A percentile compares a stretch with the other conserved stretches of the same genome.
These are phyloP conservation scores for Tringa solitaria DNA, from an alignment of 2,113 vertebrate species.

Conservation along the genomic window DNA sequence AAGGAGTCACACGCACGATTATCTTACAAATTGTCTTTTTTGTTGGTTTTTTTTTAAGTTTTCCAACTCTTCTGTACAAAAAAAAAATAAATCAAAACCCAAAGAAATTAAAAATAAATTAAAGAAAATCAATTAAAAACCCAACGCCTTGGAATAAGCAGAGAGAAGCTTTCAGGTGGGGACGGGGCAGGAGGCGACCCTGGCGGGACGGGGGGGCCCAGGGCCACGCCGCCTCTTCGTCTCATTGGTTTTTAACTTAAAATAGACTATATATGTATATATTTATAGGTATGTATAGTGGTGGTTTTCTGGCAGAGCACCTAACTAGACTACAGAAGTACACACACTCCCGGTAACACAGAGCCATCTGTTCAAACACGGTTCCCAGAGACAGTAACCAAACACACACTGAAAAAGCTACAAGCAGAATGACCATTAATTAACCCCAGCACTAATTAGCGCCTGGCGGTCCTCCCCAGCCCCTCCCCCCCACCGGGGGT, in stretches of 20 bases:
- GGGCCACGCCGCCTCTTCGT: not conserved
- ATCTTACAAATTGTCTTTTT: conserved; percentile 95
- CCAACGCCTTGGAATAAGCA: conserved; percentile 62
- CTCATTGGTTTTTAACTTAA: conserved; percentile 76
- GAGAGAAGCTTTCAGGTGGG: conserved; percentile 54
- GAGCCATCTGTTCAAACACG: conserved; percentile 79
- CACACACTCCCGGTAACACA: conserved; percentile 89
- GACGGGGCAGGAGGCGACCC: conserved; percentile 43
- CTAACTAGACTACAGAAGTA: conserved; percentile 99
- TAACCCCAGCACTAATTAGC: conserved; percentile 74
- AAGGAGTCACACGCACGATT: conserved; percentile 99
- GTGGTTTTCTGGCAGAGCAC: conserved; percentile 84
- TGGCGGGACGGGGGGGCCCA: conserved; percentile 30
- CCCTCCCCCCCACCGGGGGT: not conserved
- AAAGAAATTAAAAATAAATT: conserved; percentile 47
- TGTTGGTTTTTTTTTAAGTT: conserved; percentile 77
- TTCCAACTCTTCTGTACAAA: conserved; percentile 90
- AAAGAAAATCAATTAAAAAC: conserved; percentile 56
- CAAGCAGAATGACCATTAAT: conserved; percentile 82
- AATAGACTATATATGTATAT: conserved; percentile 79
- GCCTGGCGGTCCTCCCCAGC: conserved; percentile 11
- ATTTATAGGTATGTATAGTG: conserved; percentile 79
- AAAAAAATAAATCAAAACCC: conserved; percentile 74
- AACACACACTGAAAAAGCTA: conserved; percentile 82
- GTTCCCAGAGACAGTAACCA: conserved; percentile 85